phyloP scores from a whole-genome alignment of 2,113 vertebrate species.

The Neoarius graeffei region DNA sequence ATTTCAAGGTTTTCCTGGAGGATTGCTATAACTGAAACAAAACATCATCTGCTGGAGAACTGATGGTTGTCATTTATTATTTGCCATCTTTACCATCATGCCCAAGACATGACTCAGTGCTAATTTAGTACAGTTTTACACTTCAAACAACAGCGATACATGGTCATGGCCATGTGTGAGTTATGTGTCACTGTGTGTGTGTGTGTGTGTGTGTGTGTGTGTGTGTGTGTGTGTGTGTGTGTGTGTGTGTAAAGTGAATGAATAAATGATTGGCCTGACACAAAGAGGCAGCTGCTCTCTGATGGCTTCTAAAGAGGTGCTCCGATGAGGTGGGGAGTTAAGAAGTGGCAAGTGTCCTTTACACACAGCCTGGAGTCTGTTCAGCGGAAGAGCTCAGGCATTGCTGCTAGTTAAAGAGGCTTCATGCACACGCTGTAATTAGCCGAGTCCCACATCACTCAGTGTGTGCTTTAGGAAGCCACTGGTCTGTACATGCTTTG shows the following conservation, averaged over 20 bases:
- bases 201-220: conserved; percentile 51
- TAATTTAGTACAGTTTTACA: neutral
- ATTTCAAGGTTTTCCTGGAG: neutral
- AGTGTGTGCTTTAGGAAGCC: conserved; percentile 33
- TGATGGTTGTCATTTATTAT: neutral
- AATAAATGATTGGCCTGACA: conserved; percentile 64
- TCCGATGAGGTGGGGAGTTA: conserved; percentile 42
- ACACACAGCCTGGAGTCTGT: conserved; percentile 39
- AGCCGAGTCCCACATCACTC: conserved; percentile 25
- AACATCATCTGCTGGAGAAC: neutral
- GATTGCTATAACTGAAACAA: neutral
- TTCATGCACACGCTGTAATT: conserved; percentile 35
- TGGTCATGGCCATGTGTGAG: neutral
- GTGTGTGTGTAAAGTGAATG: conserved; percentile 62
- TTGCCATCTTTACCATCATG: neutral
- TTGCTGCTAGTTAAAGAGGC: conserved; percentile 26
- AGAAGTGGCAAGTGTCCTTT: conserved; percentile 42
- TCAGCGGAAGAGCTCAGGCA: conserved; percentile 41
- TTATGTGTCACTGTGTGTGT: conserved; percentile 22
- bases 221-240: conserved; percentile 49
- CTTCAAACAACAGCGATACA: neutral
- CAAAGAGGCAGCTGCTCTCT: conserved; percentile 50
- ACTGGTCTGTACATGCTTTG: conserved; percentile 20
- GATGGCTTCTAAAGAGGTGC: conserved; percentile 49
- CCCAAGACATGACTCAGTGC: neutral